Evolutionary conservation across 1,140 invertebrate species (phyloP), one percentile per base, ranked within the genome.

Genomic region (Trichonephila inaurata): DNA sequence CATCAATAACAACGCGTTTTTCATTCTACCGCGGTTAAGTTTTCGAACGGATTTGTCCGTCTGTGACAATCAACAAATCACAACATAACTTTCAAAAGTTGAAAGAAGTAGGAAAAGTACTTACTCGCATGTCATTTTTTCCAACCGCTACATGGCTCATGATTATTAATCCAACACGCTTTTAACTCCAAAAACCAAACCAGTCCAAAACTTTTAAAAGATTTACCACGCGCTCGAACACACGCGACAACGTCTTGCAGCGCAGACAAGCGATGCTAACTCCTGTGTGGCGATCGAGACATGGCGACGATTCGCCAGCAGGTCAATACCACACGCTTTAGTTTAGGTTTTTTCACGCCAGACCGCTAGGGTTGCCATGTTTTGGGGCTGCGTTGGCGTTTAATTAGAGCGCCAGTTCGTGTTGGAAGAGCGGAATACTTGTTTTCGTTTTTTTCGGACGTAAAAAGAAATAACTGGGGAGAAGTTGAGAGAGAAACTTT

Each of bases 401-500:
- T 92, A 86, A 92, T 86, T 92, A 87, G 82, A 92, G 64, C 91
- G 91, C 91, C 91, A 92, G 72, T 77, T 77, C 72, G 72, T 77
- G 33, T 77, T 28, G 72, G 72, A 77, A 77, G 72, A 40, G 72
- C 24, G 33, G 72, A 77, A 77, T 77, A 77, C 72, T 77, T 33
- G 72, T 77, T 77, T 69, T 77, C 72, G 28, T 77, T 77, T 40
- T 64, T 77, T 77, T 28, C 33, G 72, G 33, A 28, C 72, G 2
- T 19, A 77, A 77, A 77, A 77, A 77, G 28, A 77, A 77, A 18
- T 51, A 51, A 5, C 51, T 51, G 51, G 51, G 51, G 51, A 51
- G 12, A 40, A 40, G 72, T 24, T 40, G 33, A 40, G 33, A 28
- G 28, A 33, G 28, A 77, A 77, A 40, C 28, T 77, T 77, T 77